Evolutionary conservation across 2,888 invertebrate species (phyloP).

Genomic region (Ennomos fuscantarius): DNA sequence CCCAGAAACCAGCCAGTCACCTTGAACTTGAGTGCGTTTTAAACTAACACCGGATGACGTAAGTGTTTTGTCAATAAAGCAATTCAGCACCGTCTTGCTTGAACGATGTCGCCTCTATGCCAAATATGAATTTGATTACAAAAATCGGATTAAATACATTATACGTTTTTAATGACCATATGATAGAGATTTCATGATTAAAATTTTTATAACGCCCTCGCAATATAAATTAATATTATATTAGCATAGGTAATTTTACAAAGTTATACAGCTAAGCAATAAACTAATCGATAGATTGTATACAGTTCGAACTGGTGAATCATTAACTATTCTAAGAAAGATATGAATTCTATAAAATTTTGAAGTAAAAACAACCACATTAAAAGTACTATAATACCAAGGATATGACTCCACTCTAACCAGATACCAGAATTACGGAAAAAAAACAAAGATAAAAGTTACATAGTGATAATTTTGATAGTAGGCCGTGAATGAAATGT

Average conservation of each 20-base stretch:
- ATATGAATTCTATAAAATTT: background rate
- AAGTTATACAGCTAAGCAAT: constrained; percentile 4
- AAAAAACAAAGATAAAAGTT: constrained; percentile 12
- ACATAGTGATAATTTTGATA: constrained; percentile 3
- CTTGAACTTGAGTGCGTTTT: constrained; percentile 76
- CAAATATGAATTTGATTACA: constrained; percentile 45
- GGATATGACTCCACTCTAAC: too few species aligned
- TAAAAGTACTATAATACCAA: too few species aligned
- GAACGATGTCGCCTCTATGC: constrained; percentile 56
- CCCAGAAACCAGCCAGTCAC: constrained; percentile 44
- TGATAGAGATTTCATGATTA: constrained; percentile 10
- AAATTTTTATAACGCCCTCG: constrained; percentile 14
- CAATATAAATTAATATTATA: constrained; percentile 6
- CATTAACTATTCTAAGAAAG: constrained; percentile 7
- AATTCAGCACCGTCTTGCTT: constrained; percentile 63
- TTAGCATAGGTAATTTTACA: background rate
- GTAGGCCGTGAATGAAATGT: constrained; percentile 20
- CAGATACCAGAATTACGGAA: constrained; percentile 10
- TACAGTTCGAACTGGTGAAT: constrained; percentile 10
- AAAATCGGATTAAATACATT: constrained; percentile 31
- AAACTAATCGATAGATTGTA: constrained; percentile 3
- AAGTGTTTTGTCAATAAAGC: constrained; percentile 72
- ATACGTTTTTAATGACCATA: constrained; percentile 29
- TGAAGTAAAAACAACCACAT: too few species aligned
- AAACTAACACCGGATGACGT: constrained; percentile 65